These are phyloP conservation scores for Natator depressus DNA, from an alignment of 2,113 vertebrate genomes.

Conservation along the genomic window DNA sequence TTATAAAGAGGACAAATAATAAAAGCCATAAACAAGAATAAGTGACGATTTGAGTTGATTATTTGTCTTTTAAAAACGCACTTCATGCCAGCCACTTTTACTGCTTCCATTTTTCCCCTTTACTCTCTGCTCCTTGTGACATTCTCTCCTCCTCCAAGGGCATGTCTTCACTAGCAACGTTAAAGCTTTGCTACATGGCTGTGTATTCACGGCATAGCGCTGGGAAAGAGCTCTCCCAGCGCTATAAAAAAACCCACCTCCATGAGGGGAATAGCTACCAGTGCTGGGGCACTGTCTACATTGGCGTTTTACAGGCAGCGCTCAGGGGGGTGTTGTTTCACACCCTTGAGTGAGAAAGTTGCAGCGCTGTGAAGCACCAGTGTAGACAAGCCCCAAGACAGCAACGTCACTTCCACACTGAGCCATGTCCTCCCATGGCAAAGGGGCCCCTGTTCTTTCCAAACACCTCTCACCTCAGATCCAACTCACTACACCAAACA, in stretches of 20 bases:
- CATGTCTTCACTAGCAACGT: too few relatives aligned
- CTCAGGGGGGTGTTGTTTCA: too few relatives aligned
- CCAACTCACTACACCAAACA: background rate
- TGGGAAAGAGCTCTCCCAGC: too few relatives aligned
- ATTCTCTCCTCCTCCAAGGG: fast-evolving
- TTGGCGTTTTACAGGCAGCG: too few relatives aligned
- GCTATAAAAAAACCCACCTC: too few relatives aligned
- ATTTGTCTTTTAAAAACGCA: background rate
- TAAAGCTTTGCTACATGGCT: too few relatives aligned
- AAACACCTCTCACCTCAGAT: background rate
- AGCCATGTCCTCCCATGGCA: background rate
- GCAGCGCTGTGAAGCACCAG: too few relatives aligned
- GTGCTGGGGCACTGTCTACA: too few relatives aligned
- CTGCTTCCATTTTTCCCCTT: background rate
- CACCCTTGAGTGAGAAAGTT: too few relatives aligned
- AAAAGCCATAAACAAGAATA: background rate
- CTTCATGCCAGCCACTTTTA: fast-evolving
- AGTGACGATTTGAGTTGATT: background rate
- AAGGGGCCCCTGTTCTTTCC: fast-evolving
- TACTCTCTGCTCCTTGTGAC: fast-evolving
- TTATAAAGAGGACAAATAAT: background rate
- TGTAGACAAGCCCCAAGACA: too few relatives aligned
- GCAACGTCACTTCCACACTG: fast-evolving
- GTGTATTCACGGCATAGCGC: too few relatives aligned
- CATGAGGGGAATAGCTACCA: too few relatives aligned